Base-by-base conservation (phyloP, 2,113 vertebrate genomes). In the Elaphurus davidianus region DNA sequence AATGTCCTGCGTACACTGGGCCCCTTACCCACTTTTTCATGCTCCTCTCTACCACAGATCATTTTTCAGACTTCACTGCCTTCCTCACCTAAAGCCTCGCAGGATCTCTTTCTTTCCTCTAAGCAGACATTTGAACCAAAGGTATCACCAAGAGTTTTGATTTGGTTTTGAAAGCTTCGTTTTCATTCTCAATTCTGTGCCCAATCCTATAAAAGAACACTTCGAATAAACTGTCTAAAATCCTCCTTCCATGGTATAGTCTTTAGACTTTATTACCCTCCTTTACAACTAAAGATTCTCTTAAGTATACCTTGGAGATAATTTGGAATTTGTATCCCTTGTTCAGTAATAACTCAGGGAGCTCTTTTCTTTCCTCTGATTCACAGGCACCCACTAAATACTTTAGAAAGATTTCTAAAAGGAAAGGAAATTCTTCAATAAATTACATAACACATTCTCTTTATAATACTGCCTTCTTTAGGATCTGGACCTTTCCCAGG, bases 401-500 rank as follows among this genome's bases (percentile, higher is more conserved):
- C 36, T 74, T 74, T 43, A 74, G 36, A 74, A 74, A 43, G 71
- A 40, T 25, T 43, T 74, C 71, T 74, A 43, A 74, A 74, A 74
- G 71, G 47, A 94, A 97, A 89, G 10, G 21, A 59, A n/a, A 81
- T 85, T 81, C 12, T 64, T 85, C 30, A 59, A 40, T 47, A 64
- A 40, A 7, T 83, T 30, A 7, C 40, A 10, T 62, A 81, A 86
- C 43, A 9, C 15, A 6, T 91, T 85, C 28, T 47, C 0, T 81
- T 40, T 93, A 74, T 76, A 43, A 13, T 67, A 36, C 96, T 94
- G 55, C 67, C 11, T 87, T 87, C 82, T 98, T 9, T 96, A 99
- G 99, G 99, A 88, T 82, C 98, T 33, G 99, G 98, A 33, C 98
- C 99, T 13, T 99, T 99, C 96, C 99, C 99, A 81, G 99, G 99